Evolutionary conservation across 2,888 invertebrate genomes (phyloP), one percentile per base, ranked within the genome.

Genomic region (Troides aeacus): DNA sequence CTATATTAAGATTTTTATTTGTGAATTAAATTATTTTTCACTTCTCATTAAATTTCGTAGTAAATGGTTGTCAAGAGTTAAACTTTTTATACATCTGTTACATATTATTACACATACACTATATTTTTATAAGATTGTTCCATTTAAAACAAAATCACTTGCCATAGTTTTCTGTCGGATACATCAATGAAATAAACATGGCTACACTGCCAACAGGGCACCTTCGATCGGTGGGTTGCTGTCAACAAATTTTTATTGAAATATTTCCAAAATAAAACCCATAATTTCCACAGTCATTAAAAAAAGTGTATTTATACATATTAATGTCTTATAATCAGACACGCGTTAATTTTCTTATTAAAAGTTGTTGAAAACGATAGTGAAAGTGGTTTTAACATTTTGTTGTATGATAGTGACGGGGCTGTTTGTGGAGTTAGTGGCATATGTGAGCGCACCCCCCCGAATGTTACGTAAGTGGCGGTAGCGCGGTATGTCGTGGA

Each of bases 131-230:
- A 15, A 15, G 2, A 46, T 15, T 46, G 46, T 46, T 12, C 15
- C 2, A 46, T 46, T 46, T 46, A 46, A 46, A 46, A 12, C 12
- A 46, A 46, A 12, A 46, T 15, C 46, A 46, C 15, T 15, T 46
- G 18, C 18, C n/a, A 53, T 30, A 39, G 57, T 18, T 39, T 53
- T 46, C 1, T 50, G 58, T 65, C 57, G 50, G 30, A 62, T 63
- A 70, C 66, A 63, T 70, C 66, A 70, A 66, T 65, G 58, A 73
- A 75, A 72, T 73, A 71, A 73, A 70, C 74, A 78, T 88, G 87
- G 89, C 87, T 77, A 89, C 88, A 87, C 86, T 89, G 92, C 93
- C 93, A 93, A 92, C 93, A 88, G 86, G 93, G 92, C 93, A 93
- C 90, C 89, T 92, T 89, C 92, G 91, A 92, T 93, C 92, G 90